phyloP scores from a whole-genome alignment of 2,797 vertebrate genomes.

The Pampus argenteus region DNA sequence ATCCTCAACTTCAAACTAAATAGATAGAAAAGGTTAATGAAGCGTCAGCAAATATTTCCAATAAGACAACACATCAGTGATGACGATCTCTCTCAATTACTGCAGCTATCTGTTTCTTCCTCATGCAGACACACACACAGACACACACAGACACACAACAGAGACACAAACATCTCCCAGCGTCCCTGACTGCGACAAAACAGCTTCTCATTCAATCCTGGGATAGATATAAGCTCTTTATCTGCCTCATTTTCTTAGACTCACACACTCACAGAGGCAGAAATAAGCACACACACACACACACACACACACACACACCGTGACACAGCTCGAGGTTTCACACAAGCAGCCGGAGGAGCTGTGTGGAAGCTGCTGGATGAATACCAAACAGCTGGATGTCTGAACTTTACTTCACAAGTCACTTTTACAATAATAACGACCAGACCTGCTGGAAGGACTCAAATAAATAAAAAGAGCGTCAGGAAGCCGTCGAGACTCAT shows the following conservation, averaged over 20 bases:
- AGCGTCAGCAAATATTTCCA: neutral
- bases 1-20: neutral
- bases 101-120: conserved; percentile 10
- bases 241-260: conserved; percentile 23
- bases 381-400: conserved; percentile 17
- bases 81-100: too few relatives aligned
- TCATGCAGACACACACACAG: conserved; percentile 5
- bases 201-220: conserved; percentile 29
- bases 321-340: conserved; percentile 5
- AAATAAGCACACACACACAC: neutral
- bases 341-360: conserved; percentile 21
- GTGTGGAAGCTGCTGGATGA: conserved; percentile 10
- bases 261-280: neutral
- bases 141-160: conserved; percentile 20
- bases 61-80: conserved; percentile 27
- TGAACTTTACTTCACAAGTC: conserved; percentile 7
- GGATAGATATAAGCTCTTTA: conserved; percentile 50
- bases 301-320: neutral
- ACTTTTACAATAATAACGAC: conserved; percentile 21
- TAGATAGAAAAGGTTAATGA: conserved; percentile 30
- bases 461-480: too few relatives aligned
- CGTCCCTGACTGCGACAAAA: conserved; percentile 24
- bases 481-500: too few relatives aligned
- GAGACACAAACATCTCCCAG: conserved; percentile 7
- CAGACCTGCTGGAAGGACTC: conserved; percentile 9